Conservation (phyloP, 2,888 invertebrate species). For the Tetranychus truncatus region DNA sequence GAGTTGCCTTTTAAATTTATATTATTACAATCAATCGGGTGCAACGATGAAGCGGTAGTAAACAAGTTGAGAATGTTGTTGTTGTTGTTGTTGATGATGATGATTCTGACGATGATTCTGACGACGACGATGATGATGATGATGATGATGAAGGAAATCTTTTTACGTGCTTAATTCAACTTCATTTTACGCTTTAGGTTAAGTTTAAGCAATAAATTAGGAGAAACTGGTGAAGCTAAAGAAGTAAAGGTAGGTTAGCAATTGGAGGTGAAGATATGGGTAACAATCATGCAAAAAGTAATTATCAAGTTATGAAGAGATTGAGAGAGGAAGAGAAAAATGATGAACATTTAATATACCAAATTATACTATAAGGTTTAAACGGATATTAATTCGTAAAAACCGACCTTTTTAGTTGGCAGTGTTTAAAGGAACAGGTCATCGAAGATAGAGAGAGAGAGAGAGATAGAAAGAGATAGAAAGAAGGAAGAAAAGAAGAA, state of each 20-base stretch:
- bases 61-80: background rate
- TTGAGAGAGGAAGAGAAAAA: background rate
- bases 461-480: too few species aligned
- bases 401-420: too few species aligned
- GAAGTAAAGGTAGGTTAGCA: background rate
- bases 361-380: too few species aligned
- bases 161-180: background rate
- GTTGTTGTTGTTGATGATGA: too few species aligned
- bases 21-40: background rate
- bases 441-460: too few species aligned
- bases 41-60: background rate
- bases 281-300: background rate
- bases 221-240: background rate
- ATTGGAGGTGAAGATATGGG: background rate
- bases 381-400: too few species aligned
- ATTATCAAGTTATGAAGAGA: background rate
- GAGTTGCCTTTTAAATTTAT: background rate
- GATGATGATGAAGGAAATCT: background rate
- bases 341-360: too few species aligned
- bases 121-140: background rate
- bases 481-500: too few species aligned
- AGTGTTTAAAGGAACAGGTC: too few species aligned
- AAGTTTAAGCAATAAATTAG: background rate
- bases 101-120: too few species aligned
- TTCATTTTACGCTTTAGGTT: background rate